Base-by-base conservation (phyloP, 2,888 invertebrate species). In the Eupithecia centaureata region DNA sequence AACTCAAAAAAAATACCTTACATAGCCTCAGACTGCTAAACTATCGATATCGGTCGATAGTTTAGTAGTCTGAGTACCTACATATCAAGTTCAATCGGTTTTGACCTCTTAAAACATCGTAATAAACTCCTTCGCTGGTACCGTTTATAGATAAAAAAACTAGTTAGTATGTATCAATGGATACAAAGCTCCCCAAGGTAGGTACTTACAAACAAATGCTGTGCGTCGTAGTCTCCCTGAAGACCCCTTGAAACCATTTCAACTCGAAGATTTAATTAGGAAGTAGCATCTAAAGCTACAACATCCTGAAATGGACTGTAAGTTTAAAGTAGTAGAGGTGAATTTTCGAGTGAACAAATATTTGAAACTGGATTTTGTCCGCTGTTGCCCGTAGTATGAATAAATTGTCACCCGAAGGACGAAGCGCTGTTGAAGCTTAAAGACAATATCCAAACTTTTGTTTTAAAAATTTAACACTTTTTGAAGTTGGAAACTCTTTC, bases 401-500 rank as follows among this genome's bases (percentile, higher is more conserved):
- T 66, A 70, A 70, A 63, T 70, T 70, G 63, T 51, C 51, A 47
- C 69, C 61, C 66, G 12, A 61, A 63, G 63, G 80, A 76, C 72
- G 54, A 56, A 27, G 65, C 73, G 65, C 73, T 75, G 73, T 76
- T 76, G 65, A 63, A 61, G 63, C 63, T 60, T 35, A 52, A 28
- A 56, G 61, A 62, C 47, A 65, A 32, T 33, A 38, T 58, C 51
- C 67, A 70, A 67, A 70, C 73, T 66, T 65, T 63, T 30, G 57
- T 56, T 63, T 69, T 59, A 68, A 70, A 65, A 63, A 65, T 62
- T 68, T 81, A 81, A 82, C 81, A 77, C 78, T 77, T 82, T 82
- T 47, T 75, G 74, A 78, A 82, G 77, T 81, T 78, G 65, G 68
- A 61, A 82, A 83, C 73, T 82, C 82, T 85, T 84, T 81, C 79